Evolutionary conservation across 92 coral and sea anemone species (phyloP).

Genomic region (Nematostella vectensis): DNA sequence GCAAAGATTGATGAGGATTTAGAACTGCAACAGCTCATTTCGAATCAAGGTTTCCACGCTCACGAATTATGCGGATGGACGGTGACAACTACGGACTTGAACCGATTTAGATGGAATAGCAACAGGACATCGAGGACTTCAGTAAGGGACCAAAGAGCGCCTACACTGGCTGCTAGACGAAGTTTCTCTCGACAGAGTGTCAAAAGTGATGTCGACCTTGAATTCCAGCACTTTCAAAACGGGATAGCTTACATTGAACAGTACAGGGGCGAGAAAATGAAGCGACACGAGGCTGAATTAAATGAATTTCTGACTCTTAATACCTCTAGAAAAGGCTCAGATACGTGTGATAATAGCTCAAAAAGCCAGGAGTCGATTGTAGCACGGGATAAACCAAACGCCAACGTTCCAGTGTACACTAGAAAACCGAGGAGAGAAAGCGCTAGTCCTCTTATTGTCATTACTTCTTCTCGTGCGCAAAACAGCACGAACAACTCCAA

Average conservation of each 20-base stretch:
- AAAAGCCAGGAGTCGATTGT: slow-evolving; percentile 6
- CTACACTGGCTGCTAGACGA: not conserved
- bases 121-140: slow-evolving; percentile 14
- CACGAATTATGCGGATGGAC: slow-evolving; percentile 38
- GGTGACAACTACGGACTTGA: slow-evolving; percentile 5
- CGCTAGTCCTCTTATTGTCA: slow-evolving; percentile 28
- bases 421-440: too few relatives aligned
- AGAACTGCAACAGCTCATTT: slow-evolving; percentile 5
- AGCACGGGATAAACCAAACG: too few relatives aligned
- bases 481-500: slow-evolving; percentile 24
- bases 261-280: slow-evolving; percentile 35
- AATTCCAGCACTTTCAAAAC: slow-evolving; percentile 39
- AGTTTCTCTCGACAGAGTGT: slow-evolving; percentile 10
- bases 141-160: slow-evolving; percentile 9
- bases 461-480: slow-evolving; percentile 19
- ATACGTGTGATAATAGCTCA: slow-evolving; percentile 8
- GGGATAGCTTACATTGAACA: slow-evolving; percentile 43
- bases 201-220: slow-evolving; percentile 13
- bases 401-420: too few relatives aligned
- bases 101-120: slow-evolving; percentile 14
- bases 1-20: slow-evolving; percentile 17
- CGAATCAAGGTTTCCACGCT: slow-evolving; percentile 13
- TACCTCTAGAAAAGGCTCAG: slow-evolving; percentile 4
- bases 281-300: slow-evolving; percentile 27
- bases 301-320: slow-evolving; percentile 12